Conservation (phyloP, 2,888 invertebrate genomes). For the Polia nebulosa region DNA sequence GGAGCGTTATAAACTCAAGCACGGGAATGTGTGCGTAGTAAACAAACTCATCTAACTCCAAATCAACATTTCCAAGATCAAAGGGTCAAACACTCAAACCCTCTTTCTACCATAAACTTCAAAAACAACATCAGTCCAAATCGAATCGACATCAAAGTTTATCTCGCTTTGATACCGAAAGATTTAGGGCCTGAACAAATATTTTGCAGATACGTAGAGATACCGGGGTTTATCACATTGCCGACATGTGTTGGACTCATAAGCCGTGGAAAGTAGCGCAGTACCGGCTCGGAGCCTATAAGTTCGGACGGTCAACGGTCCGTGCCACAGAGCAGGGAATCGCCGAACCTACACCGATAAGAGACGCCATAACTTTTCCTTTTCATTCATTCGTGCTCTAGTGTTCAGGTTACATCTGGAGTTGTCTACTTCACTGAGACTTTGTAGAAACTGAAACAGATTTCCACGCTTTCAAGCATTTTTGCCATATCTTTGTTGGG, state of each 20-base stretch:
- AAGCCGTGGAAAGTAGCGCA: conserved; percentile 60
- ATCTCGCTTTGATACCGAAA: conserved; percentile 48
- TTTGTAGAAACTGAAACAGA: too few relatives aligned
- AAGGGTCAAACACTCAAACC: conserved; percentile 22
- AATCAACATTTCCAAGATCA: conserved; percentile 32
- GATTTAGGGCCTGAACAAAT: conserved; percentile 53
- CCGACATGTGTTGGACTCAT: conserved; percentile 62
- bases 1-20: background rate
- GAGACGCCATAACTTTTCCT: background rate
- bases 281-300: conserved; percentile 53
- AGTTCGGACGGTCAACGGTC: conserved; percentile 61
- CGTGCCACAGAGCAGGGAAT: background rate
- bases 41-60: conserved; percentile 14
- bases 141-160: conserved; percentile 55
- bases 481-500: too few relatives aligned
- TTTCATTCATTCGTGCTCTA: background rate
- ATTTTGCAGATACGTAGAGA: conserved; percentile 59
- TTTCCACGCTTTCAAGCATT: too few relatives aligned
- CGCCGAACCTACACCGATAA: background rate
- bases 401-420: too few relatives aligned
- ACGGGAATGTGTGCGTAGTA: background rate
- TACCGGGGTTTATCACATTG: conserved; percentile 59
- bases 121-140: conserved; percentile 48
- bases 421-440: too few relatives aligned
- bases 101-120: conserved; percentile 25